Base-by-base conservation (phyloP, 2,888 invertebrate genomes). In the Acheta domesticus region DNA sequence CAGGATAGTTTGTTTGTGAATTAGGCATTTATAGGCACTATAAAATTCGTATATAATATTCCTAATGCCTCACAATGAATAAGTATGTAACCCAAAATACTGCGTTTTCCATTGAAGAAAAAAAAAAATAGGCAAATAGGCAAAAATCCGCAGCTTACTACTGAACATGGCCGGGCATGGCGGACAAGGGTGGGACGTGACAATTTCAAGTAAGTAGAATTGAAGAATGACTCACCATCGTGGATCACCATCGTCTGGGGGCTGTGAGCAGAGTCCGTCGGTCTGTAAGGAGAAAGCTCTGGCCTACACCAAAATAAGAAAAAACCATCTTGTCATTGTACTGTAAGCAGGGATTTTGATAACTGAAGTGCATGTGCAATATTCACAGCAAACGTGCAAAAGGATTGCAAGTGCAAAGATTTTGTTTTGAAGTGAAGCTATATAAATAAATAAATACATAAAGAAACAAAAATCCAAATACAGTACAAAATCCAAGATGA, bases 251-350 rank as follows among this genome's bases (percentile, higher is more conserved):
- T 79, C 12, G 83, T 82, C 76, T 82, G 84, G 19, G 83, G 82
- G 19, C 82, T 81, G 80, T 86, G 86, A 74, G 86, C 86, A 50
- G 86, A 84, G 79, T 88, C 88, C 76, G 86, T 85, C 76, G 88
- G 88, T 85, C 88, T 88, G 87, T 86, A 87, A 87, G 87, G 86
- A 87, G 87, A 87, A 86, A 88, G 87, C 87, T 87, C 87, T 84
- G 87, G 87, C 84, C 87, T 87, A 86, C 62, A 81, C 78, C 74
- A 80, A 80, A 76, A n/a, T 48, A 76, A 76, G 48, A 20, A 75
- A 75, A 4, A 75, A 75, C 75, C 62, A 62, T 62, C 62, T n/a
- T 11, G 62, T 62, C 62, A 62, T 62, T 62, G 62, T 62, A 62
- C 62, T 62, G 62, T 62, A 62, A 62, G n/a, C n/a, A 19, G 75